A percentile compares a stretch with the other conserved stretches of the same genome.
These are phyloP conservation scores for Antrozous pallidus DNA, from an alignment of 2,797 vertebrate species.

Conservation along the genomic window DNA sequence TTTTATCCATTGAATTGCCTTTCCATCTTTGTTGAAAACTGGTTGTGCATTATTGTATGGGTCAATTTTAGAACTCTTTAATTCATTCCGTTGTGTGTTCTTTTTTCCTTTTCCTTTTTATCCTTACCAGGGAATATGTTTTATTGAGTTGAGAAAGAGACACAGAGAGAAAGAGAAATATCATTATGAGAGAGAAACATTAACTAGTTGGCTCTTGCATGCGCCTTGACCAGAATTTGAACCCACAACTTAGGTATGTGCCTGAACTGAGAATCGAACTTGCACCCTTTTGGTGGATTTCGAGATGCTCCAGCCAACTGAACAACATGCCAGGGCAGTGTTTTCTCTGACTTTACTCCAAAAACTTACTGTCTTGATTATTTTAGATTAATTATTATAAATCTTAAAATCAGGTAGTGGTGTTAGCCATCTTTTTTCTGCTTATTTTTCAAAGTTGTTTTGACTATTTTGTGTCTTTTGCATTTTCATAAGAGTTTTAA, in stretches of 20 bases:
- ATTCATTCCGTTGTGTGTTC: not conserved
- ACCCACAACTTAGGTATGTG: not conserved
- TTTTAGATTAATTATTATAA: not conserved
- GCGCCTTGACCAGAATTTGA: not conserved
- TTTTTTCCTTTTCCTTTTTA: not conserved
- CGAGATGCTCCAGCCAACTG: not conserved
- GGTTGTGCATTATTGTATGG: not conserved
- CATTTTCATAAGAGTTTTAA: conserved; percentile 17
- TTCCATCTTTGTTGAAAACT: conserved; percentile 10
- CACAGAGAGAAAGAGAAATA: not conserved
- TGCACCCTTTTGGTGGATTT: not conserved
- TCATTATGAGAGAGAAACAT: not conserved
- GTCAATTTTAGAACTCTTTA: not conserved
- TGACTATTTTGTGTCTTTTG: not conserved
- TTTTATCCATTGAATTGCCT: not conserved
- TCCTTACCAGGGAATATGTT: not conserved
- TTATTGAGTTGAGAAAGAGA: not conserved
- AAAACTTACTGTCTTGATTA: not conserved
- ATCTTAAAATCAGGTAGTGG: not conserved
- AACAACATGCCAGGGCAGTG: not conserved
- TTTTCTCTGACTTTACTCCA: not conserved
- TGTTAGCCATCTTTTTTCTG: not conserved
- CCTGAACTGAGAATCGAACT: not conserved
- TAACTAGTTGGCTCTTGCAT: not conserved
- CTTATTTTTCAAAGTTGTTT: not conserved